A percentile compares a stretch with the other conserved stretches of the same genome.
Evolutionary conservation across 2,888 invertebrate species (phyloP).

Genomic region (Dysmachus trigonus): DNA sequence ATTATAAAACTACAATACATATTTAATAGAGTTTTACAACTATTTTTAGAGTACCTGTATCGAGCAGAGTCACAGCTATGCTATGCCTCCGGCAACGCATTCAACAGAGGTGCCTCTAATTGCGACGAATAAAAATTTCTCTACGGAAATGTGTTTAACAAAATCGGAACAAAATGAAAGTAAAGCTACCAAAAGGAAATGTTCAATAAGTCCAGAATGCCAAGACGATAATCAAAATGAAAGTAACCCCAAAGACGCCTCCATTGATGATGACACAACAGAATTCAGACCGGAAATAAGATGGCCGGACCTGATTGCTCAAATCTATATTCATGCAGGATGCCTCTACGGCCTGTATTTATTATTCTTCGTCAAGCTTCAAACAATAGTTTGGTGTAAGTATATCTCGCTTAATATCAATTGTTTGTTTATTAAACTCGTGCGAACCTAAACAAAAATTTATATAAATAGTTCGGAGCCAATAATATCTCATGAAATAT

Average conservation of each 20-base stretch:
- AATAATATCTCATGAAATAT: not conserved
- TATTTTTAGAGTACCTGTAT: not conserved
- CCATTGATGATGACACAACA: constrained; percentile 42
- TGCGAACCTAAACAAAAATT: not conserved
- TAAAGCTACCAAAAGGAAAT: not conserved
- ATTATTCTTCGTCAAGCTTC: constrained; percentile 70
- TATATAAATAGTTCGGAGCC: not conserved
- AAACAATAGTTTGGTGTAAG: constrained; percentile 79
- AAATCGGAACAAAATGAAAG: not conserved
- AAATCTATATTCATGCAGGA: constrained; percentile 75
- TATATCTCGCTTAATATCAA: constrained; percentile 52
- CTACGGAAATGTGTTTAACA: constrained; percentile 39
- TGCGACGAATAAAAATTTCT: not conserved
- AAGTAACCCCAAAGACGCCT: not conserved
- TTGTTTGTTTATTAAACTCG: not conserved
- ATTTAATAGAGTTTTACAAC: not conserved
- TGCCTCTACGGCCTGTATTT: constrained; percentile 76
- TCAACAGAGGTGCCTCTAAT: constrained; percentile 31
- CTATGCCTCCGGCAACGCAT: constrained; percentile 42
- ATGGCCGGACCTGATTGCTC: constrained; percentile 79
- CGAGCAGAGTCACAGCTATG: not conserved
- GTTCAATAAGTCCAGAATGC: not conserved
- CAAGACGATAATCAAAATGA: not conserved
- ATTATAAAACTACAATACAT: not conserved
- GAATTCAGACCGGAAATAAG: constrained; percentile 71